Conservation (phyloP, 2,888 invertebrate genomes). For the Theretra japonica region DNA sequence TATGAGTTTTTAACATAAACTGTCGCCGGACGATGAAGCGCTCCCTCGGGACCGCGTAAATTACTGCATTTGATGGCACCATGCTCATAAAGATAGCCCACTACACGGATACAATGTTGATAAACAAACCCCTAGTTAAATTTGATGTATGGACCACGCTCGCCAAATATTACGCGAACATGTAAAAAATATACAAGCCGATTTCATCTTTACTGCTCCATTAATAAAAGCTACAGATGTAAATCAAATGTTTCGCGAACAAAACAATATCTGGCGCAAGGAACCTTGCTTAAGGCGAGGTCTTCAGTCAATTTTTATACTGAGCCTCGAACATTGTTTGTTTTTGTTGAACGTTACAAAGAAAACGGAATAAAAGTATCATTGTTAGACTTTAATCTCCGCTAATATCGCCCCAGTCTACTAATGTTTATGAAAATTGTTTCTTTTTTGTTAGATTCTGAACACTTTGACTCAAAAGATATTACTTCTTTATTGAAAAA, state of each 20-base stretch:
- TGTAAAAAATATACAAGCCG: conserved; percentile 35
- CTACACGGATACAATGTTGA: conserved; percentile 57
- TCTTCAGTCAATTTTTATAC: conserved; percentile 53
- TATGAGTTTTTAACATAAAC: conserved; percentile 32
- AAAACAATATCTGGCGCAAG: background rate
- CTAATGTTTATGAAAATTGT: conserved; percentile 6
- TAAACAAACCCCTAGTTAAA: conserved; percentile 60
- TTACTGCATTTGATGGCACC: conserved; percentile 51
- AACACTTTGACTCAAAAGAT: background rate
- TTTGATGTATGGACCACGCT: conserved; percentile 52
- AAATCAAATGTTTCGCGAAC: background rate
- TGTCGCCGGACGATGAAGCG: conserved; percentile 44
- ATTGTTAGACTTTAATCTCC: background rate
- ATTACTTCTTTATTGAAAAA: too few relatives aligned
- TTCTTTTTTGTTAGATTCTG: background rate
- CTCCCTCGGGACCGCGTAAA: conserved; percentile 54
- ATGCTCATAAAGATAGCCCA: conserved; percentile 57
- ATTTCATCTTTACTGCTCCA: background rate
- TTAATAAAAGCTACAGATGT: conserved; percentile 35
- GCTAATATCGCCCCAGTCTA: background rate
- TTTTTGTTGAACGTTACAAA: conserved; percentile 35
- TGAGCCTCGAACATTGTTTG: conserved; percentile 46
- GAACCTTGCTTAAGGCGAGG: conserved; percentile 49
- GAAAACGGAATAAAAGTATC: background rate
- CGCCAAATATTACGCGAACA: conserved; percentile 25